A percentile compares a stretch with the other conserved stretches of the same genome.
These are phyloP conservation scores for Kryptolebias ocellatus DNA, from an alignment of 2,797 vertebrate species.

Conservation along the genomic window DNA sequence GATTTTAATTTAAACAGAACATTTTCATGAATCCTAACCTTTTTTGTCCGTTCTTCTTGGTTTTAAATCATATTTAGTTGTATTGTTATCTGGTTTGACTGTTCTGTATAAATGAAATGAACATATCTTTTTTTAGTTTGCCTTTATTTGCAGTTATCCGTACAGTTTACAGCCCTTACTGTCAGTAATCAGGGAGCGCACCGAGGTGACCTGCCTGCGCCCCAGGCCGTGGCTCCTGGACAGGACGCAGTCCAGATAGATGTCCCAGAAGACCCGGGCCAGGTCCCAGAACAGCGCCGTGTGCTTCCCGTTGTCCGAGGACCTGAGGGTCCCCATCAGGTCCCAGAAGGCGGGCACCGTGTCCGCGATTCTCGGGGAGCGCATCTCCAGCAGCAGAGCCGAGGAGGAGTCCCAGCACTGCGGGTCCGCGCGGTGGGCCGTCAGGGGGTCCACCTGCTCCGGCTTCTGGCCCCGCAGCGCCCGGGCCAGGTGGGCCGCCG, in stretches of 20 bases:
- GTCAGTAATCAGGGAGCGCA: conserved; percentile 74
- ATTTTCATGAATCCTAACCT: too few species aligned
- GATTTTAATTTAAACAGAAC: too few species aligned
- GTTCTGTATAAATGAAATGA: too few species aligned
- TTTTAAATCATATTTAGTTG: too few species aligned
- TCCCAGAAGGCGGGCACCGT: conserved; percentile 93
- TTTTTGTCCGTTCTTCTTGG: too few species aligned
- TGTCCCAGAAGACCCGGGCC: conserved; percentile 95
- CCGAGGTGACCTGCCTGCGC: conserved; percentile 76
- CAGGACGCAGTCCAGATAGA: conserved; percentile 92
- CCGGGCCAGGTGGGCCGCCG: conserved; percentile 72
- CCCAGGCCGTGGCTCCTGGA: conserved; percentile 93
- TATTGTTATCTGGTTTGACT: too few species aligned
- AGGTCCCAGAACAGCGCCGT: conserved; percentile 93
- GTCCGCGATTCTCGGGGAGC: conserved; percentile 89
- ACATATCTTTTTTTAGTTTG: too few species aligned
- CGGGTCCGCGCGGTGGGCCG: conserved; percentile 82
- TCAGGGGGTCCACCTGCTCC: conserved; percentile 85
- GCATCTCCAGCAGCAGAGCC: conserved; percentile 88
- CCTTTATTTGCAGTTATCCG: too few species aligned
- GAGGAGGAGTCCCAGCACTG: conserved; percentile 95
- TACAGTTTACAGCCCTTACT: conserved; percentile 65
- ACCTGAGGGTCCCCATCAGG: conserved; percentile 90
- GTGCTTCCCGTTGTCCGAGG: conserved; percentile 91
- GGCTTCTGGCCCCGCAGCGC: conserved; percentile 74